Conservation (phyloP, 37 sponge, comb jelly and placozoan genomes). For the Dysidea cf. avara region DNA sequence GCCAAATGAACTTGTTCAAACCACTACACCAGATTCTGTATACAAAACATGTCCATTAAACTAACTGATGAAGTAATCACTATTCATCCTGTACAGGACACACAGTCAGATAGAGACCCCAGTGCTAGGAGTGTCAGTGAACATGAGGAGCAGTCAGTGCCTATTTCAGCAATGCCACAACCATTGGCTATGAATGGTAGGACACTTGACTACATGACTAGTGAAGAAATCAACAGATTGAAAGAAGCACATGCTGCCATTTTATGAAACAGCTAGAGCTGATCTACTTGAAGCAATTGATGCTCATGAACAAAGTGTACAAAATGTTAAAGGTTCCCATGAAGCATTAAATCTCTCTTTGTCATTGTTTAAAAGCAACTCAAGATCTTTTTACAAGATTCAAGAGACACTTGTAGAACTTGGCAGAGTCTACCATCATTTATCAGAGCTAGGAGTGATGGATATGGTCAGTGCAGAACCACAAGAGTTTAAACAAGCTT, state of each 20-base stretch:
- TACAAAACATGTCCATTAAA: no score
- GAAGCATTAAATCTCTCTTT: conserved; percentile 49
- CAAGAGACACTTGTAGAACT: conserved; percentile 55
- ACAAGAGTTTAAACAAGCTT: conserved; percentile 24
- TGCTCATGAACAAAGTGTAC: conserved; percentile 32
- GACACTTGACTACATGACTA: background rate
- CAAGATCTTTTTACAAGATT: conserved; percentile 51
- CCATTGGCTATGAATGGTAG: background rate
- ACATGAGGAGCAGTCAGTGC: no score
- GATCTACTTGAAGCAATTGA: conserved; percentile 46
- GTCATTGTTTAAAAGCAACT: conserved; percentile 62
- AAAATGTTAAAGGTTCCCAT: conserved; percentile 49
- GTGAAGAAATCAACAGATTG: no score
- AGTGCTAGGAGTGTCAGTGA: no score
- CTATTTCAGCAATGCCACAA: background rate
- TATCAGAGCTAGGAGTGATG: no score
- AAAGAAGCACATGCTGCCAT: no score
- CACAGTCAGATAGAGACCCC: no score
- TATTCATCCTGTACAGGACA: no score
- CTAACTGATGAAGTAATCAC: no score
- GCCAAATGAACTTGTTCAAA: no score
- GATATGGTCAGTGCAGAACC: no score
- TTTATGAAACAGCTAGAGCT: background rate
- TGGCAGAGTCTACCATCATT: background rate
- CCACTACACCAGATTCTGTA: no score